Conservation (phyloP, 2,888 invertebrate species). For the Drosophila kuntzei region DNA sequence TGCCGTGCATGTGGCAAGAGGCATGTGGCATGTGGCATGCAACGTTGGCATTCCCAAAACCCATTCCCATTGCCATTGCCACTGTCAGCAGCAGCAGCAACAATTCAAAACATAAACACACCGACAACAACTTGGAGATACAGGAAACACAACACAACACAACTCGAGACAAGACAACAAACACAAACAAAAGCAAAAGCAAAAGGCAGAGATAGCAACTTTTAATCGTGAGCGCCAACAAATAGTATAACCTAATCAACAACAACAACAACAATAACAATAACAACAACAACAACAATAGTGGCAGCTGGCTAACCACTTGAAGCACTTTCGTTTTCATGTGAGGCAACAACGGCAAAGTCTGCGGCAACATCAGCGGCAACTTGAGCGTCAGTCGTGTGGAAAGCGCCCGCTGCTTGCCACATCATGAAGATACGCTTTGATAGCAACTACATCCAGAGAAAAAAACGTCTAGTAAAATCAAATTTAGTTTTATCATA, state of each 20-base stretch:
- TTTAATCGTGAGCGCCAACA: conserved; percentile 64
- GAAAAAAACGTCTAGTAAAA: neutral
- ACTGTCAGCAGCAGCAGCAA: conserved; percentile 36
- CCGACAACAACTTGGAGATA: conserved; percentile 65
- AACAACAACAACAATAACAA: conserved; percentile 32
- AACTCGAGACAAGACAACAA: conserved; percentile 1
- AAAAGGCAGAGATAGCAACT: conserved; percentile 47
- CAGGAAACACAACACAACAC: conserved; percentile 66
- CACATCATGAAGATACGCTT: conserved; percentile 70
- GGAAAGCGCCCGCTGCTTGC: conserved; percentile 68
- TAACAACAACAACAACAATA: conserved; percentile 29
- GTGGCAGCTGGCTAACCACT: conserved; percentile 72
- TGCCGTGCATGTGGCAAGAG: conserved; percentile 43
- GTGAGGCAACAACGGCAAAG: conserved; percentile 59
- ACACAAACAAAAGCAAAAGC: conserved; percentile 13
- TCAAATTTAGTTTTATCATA: neutral
- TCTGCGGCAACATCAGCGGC: conserved; percentile 40
- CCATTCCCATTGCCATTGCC: conserved; percentile 56
- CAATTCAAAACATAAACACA: conserved; percentile 47
- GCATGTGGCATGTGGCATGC: conserved; percentile 69
- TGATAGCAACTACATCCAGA: conserved; percentile 26
- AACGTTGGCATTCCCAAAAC: conserved; percentile 44
- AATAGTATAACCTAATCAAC: conserved; percentile 43
- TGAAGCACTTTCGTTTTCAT: conserved; percentile 84
- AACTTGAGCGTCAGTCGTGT: conserved; percentile 51